Evolutionary conservation across 2,888 invertebrate species (phyloP).

Genomic region (Dicycla oo): DNA sequence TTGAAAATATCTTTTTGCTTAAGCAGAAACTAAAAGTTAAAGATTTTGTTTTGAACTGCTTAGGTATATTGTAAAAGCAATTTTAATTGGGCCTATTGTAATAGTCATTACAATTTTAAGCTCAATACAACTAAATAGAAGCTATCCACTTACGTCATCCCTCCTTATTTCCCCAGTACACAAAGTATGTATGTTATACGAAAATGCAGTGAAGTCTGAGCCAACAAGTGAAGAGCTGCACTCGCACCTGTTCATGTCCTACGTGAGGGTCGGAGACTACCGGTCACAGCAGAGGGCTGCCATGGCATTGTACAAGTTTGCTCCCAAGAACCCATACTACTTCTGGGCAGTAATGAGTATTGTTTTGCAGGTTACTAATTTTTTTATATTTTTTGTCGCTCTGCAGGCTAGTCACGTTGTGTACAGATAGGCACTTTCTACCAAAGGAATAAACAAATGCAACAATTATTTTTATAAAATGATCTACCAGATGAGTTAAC

Average conservation of each 20-base stretch:
- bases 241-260: constrained; percentile 98
- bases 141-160: not conserved
- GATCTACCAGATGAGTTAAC: no score
- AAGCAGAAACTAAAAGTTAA: not conserved
- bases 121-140: not conserved
- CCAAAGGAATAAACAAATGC: no score
- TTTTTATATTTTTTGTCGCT: no score
- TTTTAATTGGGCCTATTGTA: not conserved
- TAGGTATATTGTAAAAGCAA: not conserved
- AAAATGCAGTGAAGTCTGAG: constrained; percentile 96
- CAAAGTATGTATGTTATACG: constrained; percentile 96
- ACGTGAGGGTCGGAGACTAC: constrained; percentile 97
- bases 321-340: constrained; percentile 98
- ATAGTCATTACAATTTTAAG: not conserved
- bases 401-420: no score
- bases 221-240: constrained; percentile 97
- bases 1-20: not conserved
- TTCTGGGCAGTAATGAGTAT: constrained; percentile 99
- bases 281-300: constrained; percentile 97
- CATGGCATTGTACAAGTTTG: constrained; percentile 96
- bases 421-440: no score
- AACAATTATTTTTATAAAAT: no score
- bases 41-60: not conserved
- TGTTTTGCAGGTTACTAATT: constrained; percentile 94
- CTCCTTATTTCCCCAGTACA: constrained; percentile 91